Conservation (phyloP, 2,113 vertebrate species). For the Ardeotis arabs region DNA sequence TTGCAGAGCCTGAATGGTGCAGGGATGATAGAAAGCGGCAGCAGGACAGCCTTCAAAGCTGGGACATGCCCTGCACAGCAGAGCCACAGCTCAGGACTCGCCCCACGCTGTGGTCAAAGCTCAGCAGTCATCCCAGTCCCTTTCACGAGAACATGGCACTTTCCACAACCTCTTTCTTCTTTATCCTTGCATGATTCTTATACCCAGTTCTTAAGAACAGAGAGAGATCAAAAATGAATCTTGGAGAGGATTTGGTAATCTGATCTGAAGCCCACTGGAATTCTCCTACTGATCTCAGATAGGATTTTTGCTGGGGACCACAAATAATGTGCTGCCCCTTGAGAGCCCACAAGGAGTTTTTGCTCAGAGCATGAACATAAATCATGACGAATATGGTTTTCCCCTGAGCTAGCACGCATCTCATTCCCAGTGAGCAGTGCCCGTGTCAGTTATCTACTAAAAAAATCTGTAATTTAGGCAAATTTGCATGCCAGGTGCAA, state of each 20-base stretch:
- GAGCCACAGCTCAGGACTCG: neutral
- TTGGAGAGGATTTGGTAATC: neutral
- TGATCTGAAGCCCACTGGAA: neutral
- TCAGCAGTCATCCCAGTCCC: neutral
- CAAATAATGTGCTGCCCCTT: neutral
- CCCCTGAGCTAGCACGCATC: neutral
- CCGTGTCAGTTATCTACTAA: neutral
- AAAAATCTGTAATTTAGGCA: neutral
- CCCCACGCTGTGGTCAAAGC: neutral
- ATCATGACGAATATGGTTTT: neutral
- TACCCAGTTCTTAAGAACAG: neutral
- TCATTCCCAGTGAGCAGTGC: neutral
- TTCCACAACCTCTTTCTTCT: neutral
- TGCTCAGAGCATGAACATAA: neutral
- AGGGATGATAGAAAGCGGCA: neutral
- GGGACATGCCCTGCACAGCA: accelerated
- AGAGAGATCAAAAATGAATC: neutral
- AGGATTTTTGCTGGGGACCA: neutral
- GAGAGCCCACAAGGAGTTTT: neutral
- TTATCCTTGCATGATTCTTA: neutral
- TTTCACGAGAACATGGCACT: neutral
- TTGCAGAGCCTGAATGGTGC: neutral
- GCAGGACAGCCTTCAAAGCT: neutral
- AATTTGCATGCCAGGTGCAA: neutral
- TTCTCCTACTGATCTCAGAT: neutral